A percentile compares a stretch with the other conserved stretches of the same genome.
Conservation (phyloP, 2,113 vertebrate species). For the Shinisaurus crocodilurus region DNA sequence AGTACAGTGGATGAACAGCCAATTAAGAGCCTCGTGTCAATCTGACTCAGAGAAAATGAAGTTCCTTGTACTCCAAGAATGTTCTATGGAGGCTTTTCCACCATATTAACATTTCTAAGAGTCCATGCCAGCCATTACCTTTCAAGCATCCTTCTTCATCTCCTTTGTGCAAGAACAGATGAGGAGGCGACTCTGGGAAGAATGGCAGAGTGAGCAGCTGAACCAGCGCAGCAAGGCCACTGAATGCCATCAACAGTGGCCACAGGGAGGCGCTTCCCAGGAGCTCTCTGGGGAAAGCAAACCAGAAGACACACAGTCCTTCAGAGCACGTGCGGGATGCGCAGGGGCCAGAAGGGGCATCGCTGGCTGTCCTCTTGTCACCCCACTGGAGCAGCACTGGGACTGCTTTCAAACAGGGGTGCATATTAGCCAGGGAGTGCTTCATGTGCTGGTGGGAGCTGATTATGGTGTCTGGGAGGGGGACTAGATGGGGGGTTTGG, state of each 20-base stretch:
- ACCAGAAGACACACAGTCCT: background rate
- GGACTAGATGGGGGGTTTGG: too few species aligned
- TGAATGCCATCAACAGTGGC: constrained; percentile 81
- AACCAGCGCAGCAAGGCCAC: constrained; percentile 74
- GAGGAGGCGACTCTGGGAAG: constrained; percentile 77
- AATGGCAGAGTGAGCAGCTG: constrained; percentile 76
- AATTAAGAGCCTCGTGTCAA: too few species aligned
- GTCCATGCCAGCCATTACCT: constrained; percentile 66
- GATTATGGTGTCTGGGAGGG: background rate
- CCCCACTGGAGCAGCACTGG: background rate
- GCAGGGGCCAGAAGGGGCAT: too few species aligned
- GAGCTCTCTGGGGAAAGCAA: constrained; percentile 76
- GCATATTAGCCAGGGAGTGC: too few species aligned
- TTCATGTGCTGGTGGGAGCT: too few species aligned
- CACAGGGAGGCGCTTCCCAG: constrained; percentile 84
- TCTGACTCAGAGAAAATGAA: background rate
- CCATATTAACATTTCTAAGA: background rate
- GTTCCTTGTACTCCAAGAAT: background rate
- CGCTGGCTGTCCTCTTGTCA: background rate
- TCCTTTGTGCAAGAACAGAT: constrained; percentile 79
- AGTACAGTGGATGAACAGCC: too few species aligned
- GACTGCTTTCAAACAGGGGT: background rate
- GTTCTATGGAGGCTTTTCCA: background rate
- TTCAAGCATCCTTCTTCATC: constrained; percentile 76
- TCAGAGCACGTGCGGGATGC: background rate